Evolutionary conservation across 2,888 invertebrate species (phyloP).

Genomic region (Plusia festucae): DNA sequence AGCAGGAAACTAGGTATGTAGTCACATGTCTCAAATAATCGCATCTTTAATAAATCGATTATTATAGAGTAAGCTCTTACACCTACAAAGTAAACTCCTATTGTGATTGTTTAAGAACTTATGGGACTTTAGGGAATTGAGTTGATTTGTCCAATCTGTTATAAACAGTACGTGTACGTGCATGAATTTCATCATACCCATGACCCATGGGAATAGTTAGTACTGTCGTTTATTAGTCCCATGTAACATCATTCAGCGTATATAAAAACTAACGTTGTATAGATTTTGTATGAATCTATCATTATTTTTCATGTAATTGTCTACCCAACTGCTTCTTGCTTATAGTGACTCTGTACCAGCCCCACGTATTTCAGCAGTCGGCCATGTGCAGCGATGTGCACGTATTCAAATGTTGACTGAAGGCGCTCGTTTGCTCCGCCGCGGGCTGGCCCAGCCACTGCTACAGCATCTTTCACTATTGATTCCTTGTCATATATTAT

Average conservation of each 20-base stretch:
- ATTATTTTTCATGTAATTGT: background rate
- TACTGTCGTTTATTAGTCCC: too few relatives aligned
- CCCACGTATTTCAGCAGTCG: constrained; percentile 15
- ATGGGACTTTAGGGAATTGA: background rate
- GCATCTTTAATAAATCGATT: too few relatives aligned
- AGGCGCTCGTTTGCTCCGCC: constrained; percentile 19
- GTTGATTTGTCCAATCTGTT: too few relatives aligned
- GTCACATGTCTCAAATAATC: too few relatives aligned
- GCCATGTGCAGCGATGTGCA: constrained; percentile 16
- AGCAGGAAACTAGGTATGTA: too few relatives aligned
- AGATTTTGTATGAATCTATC: too few relatives aligned
- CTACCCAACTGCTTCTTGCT: background rate
- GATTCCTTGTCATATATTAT: background rate
- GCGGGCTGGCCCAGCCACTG: constrained; percentile 18
- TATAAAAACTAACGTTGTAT: too few relatives aligned
- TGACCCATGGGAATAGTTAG: too few relatives aligned
- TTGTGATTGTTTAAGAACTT: background rate
- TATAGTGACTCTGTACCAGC: constrained; percentile 13
- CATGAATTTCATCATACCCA: background rate
- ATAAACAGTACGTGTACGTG: background rate
- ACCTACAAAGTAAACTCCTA: too few relatives aligned
- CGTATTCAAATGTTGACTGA: constrained; percentile 48
- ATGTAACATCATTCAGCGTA: too few relatives aligned
- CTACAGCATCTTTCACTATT: background rate
- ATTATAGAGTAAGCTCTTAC: too few relatives aligned